Evolutionary conservation across 23 tunicate species (phyloP).

Genomic region (Aplidium turbinatum): DNA sequence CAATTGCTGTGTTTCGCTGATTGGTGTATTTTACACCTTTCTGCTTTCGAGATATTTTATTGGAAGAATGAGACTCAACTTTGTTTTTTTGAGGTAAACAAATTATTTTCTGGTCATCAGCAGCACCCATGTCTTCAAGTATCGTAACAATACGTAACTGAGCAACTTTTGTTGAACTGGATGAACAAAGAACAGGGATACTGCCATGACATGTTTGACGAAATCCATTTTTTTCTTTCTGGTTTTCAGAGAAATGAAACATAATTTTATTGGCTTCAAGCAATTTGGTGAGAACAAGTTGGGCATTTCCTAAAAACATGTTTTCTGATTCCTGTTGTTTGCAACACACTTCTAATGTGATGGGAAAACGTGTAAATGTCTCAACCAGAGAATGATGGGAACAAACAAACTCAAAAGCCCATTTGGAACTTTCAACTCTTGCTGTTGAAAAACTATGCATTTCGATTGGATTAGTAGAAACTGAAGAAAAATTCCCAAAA

Average conservation of each 20-base stretch:
- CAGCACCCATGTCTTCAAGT: constrained; percentile 81
- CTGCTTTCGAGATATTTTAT: constrained; percentile 15
- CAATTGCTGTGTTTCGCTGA: constrained; percentile 85
- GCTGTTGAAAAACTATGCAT: constrained; percentile 47
- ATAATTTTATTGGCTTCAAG: constrained; percentile 34
- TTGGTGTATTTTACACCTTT: constrained; percentile 55
- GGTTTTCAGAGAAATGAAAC: constrained; percentile 1
- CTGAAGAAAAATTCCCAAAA: constrained; percentile 95
- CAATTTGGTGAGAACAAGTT: constrained; percentile 37
- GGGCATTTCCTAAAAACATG: constrained; percentile 57
- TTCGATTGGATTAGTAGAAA: constrained; percentile 64
- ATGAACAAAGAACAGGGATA: constrained; percentile 26
- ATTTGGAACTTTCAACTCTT: constrained; percentile 67
- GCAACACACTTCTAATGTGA: constrained; percentile 72
- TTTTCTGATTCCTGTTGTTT: constrained; percentile 66
- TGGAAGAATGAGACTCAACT: neutral
- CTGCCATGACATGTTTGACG: constrained; percentile 57
- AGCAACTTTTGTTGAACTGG: constrained; percentile 39
- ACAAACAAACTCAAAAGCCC: constrained; percentile 98
- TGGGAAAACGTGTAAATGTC: constrained; percentile 65
- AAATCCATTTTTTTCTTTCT: neutral
- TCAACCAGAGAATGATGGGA: constrained; percentile 32
- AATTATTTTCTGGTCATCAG: constrained; percentile 49
- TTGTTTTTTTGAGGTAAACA: constrained; percentile 9
- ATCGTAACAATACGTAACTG: constrained; percentile 47